These are phyloP conservation scores for Microtus pennsylvanicus DNA, from an alignment of 2,113 vertebrate genomes.

Conservation along the genomic window DNA sequence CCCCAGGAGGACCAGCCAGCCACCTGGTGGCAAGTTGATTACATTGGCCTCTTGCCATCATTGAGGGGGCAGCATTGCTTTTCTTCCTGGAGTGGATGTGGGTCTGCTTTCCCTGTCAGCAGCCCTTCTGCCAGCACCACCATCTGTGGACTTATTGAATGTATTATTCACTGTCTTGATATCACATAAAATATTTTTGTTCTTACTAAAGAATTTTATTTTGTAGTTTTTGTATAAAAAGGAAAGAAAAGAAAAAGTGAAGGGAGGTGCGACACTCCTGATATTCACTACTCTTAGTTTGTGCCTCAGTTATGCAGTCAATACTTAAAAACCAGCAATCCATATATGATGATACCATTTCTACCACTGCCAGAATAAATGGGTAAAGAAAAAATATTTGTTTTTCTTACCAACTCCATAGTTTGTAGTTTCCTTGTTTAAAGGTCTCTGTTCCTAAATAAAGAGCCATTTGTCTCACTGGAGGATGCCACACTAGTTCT, in stretches of 20 bases:
- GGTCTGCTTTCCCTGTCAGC: constrained; percentile 62
- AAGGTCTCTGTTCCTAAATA: not conserved
- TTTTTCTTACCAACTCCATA: not conserved
- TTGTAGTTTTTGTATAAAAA: constrained; percentile 47
- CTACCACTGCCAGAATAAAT: not conserved
- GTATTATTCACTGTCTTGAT: constrained; percentile 77
- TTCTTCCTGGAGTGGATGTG: constrained; percentile 65
- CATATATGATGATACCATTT: not conserved
- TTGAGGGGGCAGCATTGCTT: constrained; percentile 68
- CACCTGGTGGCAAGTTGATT: constrained; percentile 77
- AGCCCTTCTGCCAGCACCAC: constrained; percentile 63
- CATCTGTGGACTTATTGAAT: constrained; percentile 78
- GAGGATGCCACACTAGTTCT: not conserved
- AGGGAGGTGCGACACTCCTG: not conserved
- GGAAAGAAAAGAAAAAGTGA: constrained; percentile 39
- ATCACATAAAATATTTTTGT: constrained; percentile 73
- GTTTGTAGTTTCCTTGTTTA: not conserved
- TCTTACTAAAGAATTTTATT: constrained; percentile 70
- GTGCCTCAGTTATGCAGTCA: not conserved
- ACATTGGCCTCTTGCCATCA: constrained; percentile 71
- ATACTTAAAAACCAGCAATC: constrained; percentile 8
- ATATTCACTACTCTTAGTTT: constrained; percentile 18
- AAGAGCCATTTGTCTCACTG: not conserved
- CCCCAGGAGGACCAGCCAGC: constrained; percentile 69
- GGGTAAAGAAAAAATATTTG: constrained; percentile 17